These are phyloP conservation scores for Myopa tessellatipennis DNA, from an alignment of 2,888 invertebrate species.

Conservation along the genomic window DNA sequence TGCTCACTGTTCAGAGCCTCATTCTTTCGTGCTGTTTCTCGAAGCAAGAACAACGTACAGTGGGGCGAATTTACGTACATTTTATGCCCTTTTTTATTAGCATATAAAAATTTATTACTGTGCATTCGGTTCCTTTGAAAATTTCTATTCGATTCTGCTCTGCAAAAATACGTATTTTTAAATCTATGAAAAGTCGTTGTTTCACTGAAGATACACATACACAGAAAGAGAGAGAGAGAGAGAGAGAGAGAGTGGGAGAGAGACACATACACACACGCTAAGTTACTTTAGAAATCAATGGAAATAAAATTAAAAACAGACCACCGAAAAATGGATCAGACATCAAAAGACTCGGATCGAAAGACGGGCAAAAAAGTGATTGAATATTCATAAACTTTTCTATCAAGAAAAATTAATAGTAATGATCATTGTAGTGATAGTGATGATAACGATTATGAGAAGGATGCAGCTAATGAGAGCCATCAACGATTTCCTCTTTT, in stretches of 20 bases:
- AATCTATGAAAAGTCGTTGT: too few relatives aligned
- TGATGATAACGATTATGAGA: neutral
- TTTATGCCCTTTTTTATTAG: too few relatives aligned
- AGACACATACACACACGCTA: too few relatives aligned
- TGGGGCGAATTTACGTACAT: too few relatives aligned
- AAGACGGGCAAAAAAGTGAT: neutral
- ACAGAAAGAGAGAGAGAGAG: neutral
- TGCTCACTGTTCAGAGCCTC: neutral
- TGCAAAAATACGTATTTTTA: too few relatives aligned
- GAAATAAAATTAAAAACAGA: neutral
- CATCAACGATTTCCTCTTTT: neutral
- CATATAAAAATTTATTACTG: too few relatives aligned
- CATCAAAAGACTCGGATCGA: neutral
- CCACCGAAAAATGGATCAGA: neutral
- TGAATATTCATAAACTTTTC: conserved; percentile 15
- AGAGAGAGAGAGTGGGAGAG: neutral
- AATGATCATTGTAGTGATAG: neutral
- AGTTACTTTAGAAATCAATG: too few relatives aligned
- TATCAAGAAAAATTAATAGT: neutral
- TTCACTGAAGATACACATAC: neutral
- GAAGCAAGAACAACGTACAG: neutral
- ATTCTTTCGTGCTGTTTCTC: too few relatives aligned
- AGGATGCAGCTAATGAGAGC: neutral
- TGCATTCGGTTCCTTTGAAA: too few relatives aligned
- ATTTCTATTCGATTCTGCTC: too few relatives aligned